Conservation (phyloP, 2,113 vertebrate species). For the Xenopus tropicalis region UCB_Xtro_10.0 CM004444.2:44750501-44751000, state of each 20-base stretch:
- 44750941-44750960: too few species aligned
- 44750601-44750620: constrained; percentile 13
- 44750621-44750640: constrained; percentile 20
- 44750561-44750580: constrained; percentile 14
- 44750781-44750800: too few species aligned
- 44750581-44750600: constrained; percentile 3
- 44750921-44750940: too few species aligned
- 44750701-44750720: not conserved
- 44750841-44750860: too few species aligned
- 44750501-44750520: constrained; percentile 13
- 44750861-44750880: too few species aligned
- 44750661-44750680: constrained; percentile 3
- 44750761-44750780: not conserved
- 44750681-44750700: not conserved
- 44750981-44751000: too few species aligned
- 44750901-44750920: too few species aligned
- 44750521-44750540: constrained; percentile 1
- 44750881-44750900: too few species aligned
- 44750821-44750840: too few species aligned
- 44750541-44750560: constrained; percentile 2
- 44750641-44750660: constrained; percentile 2
- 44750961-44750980: too few species aligned
- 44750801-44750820: too few species aligned
- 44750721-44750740: constrained; percentile 10
- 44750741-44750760: constrained; percentile 7